Base-by-base conservation (phyloP, 2,888 invertebrate genomes). In the Aporophyla nigra region DNA sequence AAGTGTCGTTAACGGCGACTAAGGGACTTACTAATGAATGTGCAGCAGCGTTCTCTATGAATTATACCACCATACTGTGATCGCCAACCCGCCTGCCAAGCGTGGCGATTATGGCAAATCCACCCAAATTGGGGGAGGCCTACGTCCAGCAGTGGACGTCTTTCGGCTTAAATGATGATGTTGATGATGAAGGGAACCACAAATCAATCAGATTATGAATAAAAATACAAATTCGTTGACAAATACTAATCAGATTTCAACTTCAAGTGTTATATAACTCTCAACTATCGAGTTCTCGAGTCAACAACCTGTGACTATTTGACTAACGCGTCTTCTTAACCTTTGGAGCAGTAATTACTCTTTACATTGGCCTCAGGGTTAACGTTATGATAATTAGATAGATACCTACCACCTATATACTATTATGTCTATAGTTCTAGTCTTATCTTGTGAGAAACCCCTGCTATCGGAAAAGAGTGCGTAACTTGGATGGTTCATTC, bases 281-380 rank as follows among this genome's bases (percentile, higher is more conserved):
- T 43, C 43, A 53, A 53, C 46, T 53, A 24, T 7, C 24, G n/a
- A 74, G 21, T 61, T 54, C 14, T 4, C 16, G 24, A 62, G 69
- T 82, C 77, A 70, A 66, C 19, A 82, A 66, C 65, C 69, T 76
- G 53, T 10, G 43, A n/a, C 46, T 54, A 33, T 76, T 76, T 82
- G 1, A 54, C 7, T 51, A 33, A 33, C 24, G 16, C 10, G 12
- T 54, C 14, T 27, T 19, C 54, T 75, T 67, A 14, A 79, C 68
- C 76, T 79, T 69, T 54, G 76, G 27, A 72, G 7, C 0, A 43
- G 14, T 56, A 56, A 24, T 61, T 14, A 6, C 33, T 75, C 49
- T 56, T 76, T 43, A 78, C 49, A 27, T 65, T 54, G 5, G 9
- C 19, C 21, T 67, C 43, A 77, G 14, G 40, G 12, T 53, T 46